These are phyloP conservation scores for Ascidia mentula DNA, from an alignment of 23 tunicate species.

Conservation along the genomic window DNA sequence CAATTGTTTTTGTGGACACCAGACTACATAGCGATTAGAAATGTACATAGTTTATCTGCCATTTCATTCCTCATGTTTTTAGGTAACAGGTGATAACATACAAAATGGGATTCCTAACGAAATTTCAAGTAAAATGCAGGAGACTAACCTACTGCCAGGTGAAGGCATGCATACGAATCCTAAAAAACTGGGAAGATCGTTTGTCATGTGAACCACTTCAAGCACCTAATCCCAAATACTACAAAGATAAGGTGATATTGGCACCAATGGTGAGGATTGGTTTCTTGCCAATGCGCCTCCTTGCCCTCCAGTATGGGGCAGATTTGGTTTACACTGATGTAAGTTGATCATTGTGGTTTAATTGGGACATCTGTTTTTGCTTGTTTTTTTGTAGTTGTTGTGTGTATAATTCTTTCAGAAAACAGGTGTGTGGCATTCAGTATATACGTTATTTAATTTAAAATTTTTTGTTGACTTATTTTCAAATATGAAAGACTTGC, in stretches of 20 bases:
- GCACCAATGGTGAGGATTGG: constrained; percentile 99
- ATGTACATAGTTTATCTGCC: too few relatives aligned
- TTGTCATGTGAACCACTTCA: not conserved
- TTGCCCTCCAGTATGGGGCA: constrained; percentile 91
- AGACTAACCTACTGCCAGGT: not conserved
- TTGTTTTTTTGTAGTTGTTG: too few relatives aligned
- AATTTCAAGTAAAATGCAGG: not conserved
- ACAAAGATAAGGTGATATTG: constrained; percentile 50
- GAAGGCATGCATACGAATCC: not conserved
- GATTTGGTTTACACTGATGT: constrained; percentile 94
- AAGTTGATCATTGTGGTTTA: not conserved
- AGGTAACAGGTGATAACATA: not conserved
- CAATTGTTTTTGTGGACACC: too few relatives aligned
- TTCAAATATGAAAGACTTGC: too few relatives aligned
- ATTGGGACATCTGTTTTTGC: too few relatives aligned
- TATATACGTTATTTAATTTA: too few relatives aligned
- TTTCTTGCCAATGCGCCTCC: constrained; percentile 77
- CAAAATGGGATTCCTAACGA: not conserved
- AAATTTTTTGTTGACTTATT: too few relatives aligned
- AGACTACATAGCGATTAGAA: too few relatives aligned
- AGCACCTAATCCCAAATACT: not conserved
- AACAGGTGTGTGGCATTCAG: too few relatives aligned
- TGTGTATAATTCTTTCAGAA: too few relatives aligned
- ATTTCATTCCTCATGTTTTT: too few relatives aligned
- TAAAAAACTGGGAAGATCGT: not conserved